phyloP scores from a whole-genome alignment of 2,113 vertebrate genomes.

The Chionodraco myersi region DNA sequence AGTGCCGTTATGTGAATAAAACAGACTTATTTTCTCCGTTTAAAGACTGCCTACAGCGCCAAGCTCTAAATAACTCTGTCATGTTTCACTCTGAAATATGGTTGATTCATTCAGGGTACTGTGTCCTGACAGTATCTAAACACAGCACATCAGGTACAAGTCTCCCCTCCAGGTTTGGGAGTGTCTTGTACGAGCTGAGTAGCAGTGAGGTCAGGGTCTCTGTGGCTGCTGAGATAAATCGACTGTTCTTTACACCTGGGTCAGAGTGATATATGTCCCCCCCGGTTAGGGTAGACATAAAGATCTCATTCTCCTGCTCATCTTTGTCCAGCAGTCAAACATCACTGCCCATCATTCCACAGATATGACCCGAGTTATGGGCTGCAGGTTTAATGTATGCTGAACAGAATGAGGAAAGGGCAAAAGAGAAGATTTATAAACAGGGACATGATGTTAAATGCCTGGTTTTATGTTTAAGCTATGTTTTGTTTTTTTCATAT shows the following conservation, averaged over 20 bases:
- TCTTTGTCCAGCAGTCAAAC: conserved; percentile 48
- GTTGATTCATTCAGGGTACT: neutral
- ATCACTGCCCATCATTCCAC: conserved; percentile 22
- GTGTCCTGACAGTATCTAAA: conserved; percentile 45
- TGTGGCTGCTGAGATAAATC: conserved; percentile 58
- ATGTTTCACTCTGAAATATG: conserved; percentile 24
- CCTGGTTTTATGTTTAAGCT: neutral
- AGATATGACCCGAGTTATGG: conserved; percentile 29
- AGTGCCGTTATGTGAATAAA: conserved; percentile 8
- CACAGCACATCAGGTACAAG: conserved; percentile 27
- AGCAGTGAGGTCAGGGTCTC: conserved; percentile 52
- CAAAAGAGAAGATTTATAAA: conserved; percentile 17
- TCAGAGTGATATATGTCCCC: conserved; percentile 58
- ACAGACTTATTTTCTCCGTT: neutral
- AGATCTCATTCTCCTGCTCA: conserved; percentile 45
- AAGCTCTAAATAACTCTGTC: neutral
- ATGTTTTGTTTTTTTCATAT: neutral
- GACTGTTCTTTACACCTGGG: conserved; percentile 59
- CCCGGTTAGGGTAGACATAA: conserved; percentile 43
- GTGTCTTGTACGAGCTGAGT: conserved; percentile 56
- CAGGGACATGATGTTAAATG: neutral
- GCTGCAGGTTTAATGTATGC: conserved; percentile 27
- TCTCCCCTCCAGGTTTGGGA: conserved; percentile 41
- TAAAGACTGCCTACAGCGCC: neutral
- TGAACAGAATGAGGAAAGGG: neutral